Evolutionary conservation across 2,797 vertebrate genomes (phyloP).

Genomic region (Poecilia wingei): DNA sequence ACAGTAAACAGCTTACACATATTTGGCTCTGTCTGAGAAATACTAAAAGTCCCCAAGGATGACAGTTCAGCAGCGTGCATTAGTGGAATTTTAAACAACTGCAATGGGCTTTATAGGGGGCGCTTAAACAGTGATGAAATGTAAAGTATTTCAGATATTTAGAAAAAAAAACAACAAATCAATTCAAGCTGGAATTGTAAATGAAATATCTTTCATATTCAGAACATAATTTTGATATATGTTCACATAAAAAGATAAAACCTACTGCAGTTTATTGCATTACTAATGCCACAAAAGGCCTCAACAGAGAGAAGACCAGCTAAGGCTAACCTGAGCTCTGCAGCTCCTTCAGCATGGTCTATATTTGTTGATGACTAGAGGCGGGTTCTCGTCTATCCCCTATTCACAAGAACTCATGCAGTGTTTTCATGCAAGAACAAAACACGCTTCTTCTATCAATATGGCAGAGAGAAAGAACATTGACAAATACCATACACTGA

Average conservation of each 20-base stretch:
- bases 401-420: conserved; percentile 2
- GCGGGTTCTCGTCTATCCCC: conserved; percentile 17
- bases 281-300: conserved; percentile 18
- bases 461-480: conserved; percentile 31
- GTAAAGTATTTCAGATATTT: conserved; percentile 26
- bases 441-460: conserved; percentile 13
- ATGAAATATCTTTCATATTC: background rate
- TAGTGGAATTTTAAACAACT: conserved; percentile 26
- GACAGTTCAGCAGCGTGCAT: background rate
- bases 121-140: conserved; percentile 31
- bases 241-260: conserved; percentile 28
- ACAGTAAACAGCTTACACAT: conserved; percentile 17
- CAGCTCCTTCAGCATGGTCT: conserved; percentile 23
- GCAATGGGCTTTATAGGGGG: conserved; percentile 19
- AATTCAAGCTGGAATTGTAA: conserved; percentile 54
- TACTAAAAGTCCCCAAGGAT: conserved; percentile 1
- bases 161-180: background rate
- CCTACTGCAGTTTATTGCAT: background rate
- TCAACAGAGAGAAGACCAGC: conserved; percentile 34
- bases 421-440: background rate
- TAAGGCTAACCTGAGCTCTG: conserved; percentile 38
- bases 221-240: conserved; percentile 9
- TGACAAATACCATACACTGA: conserved; percentile 21
- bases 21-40: conserved; percentile 19
- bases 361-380: conserved; percentile 14